Evolutionary conservation across 2,888 invertebrate genomes (phyloP), one percentile per base, ranked within the genome.

Genomic region (Macrosoma leucophasiata): DNA sequence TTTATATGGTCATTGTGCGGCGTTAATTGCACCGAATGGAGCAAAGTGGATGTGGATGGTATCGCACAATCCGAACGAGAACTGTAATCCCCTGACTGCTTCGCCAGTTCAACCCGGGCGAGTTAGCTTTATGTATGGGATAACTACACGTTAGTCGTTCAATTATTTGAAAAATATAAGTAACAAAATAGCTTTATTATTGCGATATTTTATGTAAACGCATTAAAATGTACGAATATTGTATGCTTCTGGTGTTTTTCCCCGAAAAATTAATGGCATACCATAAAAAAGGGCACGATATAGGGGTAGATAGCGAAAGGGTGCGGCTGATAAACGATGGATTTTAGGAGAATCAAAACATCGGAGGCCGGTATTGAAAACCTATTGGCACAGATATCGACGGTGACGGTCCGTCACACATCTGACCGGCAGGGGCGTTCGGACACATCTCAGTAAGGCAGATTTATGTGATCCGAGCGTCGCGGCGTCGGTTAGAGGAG

Each of bases 1-100:
- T 84, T 79, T 81, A 82, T 81, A 67, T 71, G 78, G 71, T 71
- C 75, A 78, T 78, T 79, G 75, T 75, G 70, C 67, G 69, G 67
- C 72, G 76, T 78, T 82, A 81, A 82, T 81, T 84, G 76, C 76
- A 73, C 64, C 63, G 74, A 76, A 74, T 71, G 60, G 62, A 70
- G 74, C 74, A 71, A 67, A 66, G 69, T 70, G 63, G 71, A n/a
- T n/a, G n/a, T n/a, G n/a, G 73, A 73, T 77, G 65, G 63, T 75
- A 79, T 77, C 74, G 65, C 58, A 59, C 64, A 55, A 66, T 62
- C 65, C 59, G 63, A 69, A 69, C 67, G 70, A 70, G 71, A 71
- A 74, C 63, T 69, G 70, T 64, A 62, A 64, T 69, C 60, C 60
- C 55, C 54, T 50, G 57, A 46, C 55, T 52, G 55, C 49, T 52